phyloP scores from a whole-genome alignment of 2,113 vertebrate species.

The Crotalus viridis region DNA sequence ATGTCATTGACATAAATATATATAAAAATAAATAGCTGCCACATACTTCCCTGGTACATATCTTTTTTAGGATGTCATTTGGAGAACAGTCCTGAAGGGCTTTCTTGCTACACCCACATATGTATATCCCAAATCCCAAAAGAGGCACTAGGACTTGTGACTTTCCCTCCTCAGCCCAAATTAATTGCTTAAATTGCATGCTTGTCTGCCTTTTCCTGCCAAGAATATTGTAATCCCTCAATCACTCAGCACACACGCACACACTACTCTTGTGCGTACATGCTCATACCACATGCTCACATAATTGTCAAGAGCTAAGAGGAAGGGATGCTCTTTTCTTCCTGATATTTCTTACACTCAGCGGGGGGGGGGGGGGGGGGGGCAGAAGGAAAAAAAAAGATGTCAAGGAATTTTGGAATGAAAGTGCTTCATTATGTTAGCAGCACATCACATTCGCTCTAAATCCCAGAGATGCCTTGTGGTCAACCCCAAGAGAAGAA shows the following conservation, averaged over 20 bases:
- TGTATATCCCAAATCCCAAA: not conserved
- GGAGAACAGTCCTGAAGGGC: not conserved
- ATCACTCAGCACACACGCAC: not conserved
- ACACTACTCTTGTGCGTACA: not conserved
- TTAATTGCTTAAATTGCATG: not conserved
- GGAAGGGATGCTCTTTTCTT: not conserved
- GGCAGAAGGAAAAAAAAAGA: too few species aligned
- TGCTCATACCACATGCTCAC: not conserved
- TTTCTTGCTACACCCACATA: not conserved
- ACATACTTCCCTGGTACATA: not conserved
- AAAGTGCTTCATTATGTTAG: not conserved
- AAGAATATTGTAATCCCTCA: not conserved
- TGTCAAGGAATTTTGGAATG: constrained; percentile 5
- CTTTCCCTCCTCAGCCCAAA: not conserved
- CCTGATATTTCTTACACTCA: not conserved
- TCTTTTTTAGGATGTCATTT: not conserved
- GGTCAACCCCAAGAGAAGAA: not conserved
- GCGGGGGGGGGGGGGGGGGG: not conserved
- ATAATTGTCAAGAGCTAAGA: not conserved
- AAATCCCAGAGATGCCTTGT: accelerated
- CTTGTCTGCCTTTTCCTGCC: not conserved
- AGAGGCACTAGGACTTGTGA: not conserved
- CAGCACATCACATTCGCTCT: not conserved
- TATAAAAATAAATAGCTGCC: not conserved
- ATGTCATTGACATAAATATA: not conserved